phyloP scores from a whole-genome alignment of 2,888 invertebrate species.

The Antitype chi region DNA sequence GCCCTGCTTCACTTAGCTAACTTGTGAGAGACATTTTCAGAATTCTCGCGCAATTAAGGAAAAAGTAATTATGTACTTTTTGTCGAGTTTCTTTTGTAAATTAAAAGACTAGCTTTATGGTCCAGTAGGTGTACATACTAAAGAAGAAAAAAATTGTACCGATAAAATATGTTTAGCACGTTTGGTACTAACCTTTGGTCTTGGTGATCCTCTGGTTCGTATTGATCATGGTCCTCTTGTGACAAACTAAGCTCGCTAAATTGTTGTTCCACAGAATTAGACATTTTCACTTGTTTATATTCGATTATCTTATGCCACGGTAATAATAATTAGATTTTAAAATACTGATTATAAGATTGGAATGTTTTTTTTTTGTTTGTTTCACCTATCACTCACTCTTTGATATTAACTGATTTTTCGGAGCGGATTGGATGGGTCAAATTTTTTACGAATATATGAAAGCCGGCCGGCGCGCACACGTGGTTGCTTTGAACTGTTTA shows the following conservation, averaged over 20 bases:
- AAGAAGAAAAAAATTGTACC: background rate
- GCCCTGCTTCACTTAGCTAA: no score
- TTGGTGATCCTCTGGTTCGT: conserved; percentile 92
- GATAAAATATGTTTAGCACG: background rate
- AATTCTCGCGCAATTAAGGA: background rate
- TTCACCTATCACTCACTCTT: conserved; percentile 54
- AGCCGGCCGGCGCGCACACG: conserved; percentile 79
- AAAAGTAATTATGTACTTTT: background rate
- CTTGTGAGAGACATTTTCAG: no score
- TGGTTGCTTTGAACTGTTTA: conserved; percentile 82
- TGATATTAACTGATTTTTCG: conserved; percentile 34
- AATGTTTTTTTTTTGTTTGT: conserved; percentile 59
- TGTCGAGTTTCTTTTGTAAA: no score
- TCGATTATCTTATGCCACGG: conserved; percentile 51
- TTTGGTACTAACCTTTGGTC: conserved; percentile 89
- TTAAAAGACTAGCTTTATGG: background rate
- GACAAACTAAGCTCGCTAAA: conserved; percentile 93
- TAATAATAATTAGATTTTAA: conserved; percentile 51
- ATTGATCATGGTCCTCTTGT: conserved; percentile 94
- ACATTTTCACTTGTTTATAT: conserved; percentile 77
- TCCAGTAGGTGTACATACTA: background rate
- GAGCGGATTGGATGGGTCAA: conserved; percentile 48
- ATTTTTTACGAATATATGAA: conserved; percentile 46
- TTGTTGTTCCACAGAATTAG: conserved; percentile 91
- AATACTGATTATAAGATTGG: conserved; percentile 65